Conservation (phyloP, 2,888 invertebrate genomes). For the Calameuta idolon region DNA sequence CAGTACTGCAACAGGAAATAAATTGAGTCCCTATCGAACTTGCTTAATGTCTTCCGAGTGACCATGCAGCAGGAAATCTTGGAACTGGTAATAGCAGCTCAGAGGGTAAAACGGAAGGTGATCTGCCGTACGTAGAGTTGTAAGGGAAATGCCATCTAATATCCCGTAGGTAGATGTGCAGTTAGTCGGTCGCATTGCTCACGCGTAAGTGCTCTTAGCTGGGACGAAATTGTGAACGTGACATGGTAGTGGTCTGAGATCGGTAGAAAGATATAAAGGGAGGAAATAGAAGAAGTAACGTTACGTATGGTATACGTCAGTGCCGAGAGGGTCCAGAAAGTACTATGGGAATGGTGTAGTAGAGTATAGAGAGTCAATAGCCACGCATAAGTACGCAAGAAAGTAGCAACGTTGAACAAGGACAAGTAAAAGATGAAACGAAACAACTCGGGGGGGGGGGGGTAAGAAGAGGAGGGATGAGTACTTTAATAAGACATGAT, state of each 20-base stretch:
- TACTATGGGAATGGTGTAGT: neutral
- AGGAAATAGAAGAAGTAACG: neutral
- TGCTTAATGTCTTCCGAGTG: neutral
- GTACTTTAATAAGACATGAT: conserved; percentile 52
- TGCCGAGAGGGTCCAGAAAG: neutral
- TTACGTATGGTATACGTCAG: neutral
- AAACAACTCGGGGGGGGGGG: neutral
- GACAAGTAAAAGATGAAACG: neutral
- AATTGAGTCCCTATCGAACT: neutral
- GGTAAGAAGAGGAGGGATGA: neutral
- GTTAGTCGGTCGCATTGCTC: conserved; percentile 25
- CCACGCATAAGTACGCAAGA: neutral
- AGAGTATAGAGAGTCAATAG: neutral
- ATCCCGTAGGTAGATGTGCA: conserved; percentile 10
- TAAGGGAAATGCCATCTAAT: neutral
- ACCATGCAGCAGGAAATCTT: neutral
- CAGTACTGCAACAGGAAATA: neutral
- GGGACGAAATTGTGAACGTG: conserved; percentile 20
- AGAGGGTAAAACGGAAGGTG: neutral
- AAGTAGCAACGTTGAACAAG: neutral
- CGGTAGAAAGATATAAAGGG: neutral
- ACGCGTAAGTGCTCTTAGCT: conserved; percentile 24
- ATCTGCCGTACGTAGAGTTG: neutral
- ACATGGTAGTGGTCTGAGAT: neutral
- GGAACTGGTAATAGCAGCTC: neutral